phyloP scores from a whole-genome alignment of 1,140 invertebrate species.

The Mizuhopecten yessoensis region DNA sequence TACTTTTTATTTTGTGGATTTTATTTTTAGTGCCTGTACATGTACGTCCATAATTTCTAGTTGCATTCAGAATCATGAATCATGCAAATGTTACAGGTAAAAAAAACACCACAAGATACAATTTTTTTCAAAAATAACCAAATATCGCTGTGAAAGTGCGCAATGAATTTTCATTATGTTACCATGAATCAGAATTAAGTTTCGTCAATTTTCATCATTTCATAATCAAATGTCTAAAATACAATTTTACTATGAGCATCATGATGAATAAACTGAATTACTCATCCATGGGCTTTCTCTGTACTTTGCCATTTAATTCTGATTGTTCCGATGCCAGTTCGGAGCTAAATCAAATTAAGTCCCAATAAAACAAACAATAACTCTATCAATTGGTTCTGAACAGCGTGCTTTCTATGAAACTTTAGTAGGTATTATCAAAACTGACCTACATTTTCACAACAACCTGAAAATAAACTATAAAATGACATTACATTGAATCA shows the following conservation, averaged over 20 bases:
- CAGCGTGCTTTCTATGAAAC: no score
- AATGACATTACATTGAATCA: no score
- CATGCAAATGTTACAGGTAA: not conserved
- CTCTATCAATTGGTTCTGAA: no score
- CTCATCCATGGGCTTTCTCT: not conserved
- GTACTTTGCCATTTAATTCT: not conserved
- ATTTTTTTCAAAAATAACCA: not conserved
- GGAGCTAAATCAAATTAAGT: not conserved
- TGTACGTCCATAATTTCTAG: no score
- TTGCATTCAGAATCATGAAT: not conserved
- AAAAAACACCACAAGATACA: not conserved
- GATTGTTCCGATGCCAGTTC: not conserved
- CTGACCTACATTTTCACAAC: no score
- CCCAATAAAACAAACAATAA: not conserved
- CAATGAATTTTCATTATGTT: not conserved
- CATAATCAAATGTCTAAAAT: not conserved
- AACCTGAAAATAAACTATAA: no score
- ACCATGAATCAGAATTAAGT: constrained; percentile 12
- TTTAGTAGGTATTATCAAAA: no score
- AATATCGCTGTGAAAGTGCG: not conserved
- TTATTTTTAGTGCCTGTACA: no score
- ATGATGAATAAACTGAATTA: not conserved
- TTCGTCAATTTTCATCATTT: not conserved
- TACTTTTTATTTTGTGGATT: no score
- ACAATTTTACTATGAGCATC: not conserved